phyloP scores from a whole-genome alignment of 2,888 invertebrate species.

The Melanargia galathea region DNA sequence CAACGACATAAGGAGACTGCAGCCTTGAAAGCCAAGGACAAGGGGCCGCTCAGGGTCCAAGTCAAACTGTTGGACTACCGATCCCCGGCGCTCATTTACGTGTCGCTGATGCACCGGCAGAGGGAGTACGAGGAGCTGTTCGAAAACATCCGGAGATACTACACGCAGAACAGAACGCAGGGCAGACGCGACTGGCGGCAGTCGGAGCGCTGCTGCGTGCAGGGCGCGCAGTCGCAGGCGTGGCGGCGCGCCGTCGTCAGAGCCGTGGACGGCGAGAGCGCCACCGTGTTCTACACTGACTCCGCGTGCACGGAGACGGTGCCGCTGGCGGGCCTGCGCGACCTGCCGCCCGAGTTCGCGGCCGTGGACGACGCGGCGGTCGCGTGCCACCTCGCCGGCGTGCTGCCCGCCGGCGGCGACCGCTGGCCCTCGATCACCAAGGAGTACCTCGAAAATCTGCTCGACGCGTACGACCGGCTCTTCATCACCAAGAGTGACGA shows the following conservation, averaged over 20 bases:
- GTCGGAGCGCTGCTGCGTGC: slow-evolving; percentile 73
- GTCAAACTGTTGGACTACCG: slow-evolving; percentile 75
- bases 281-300: slow-evolving; percentile 85
- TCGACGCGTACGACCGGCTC: slow-evolving; percentile 73
- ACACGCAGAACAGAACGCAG: slow-evolving; percentile 54
- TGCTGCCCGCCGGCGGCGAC: slow-evolving; percentile 85
- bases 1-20: slow-evolving; percentile 47
- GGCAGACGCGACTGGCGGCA: slow-evolving; percentile 71
- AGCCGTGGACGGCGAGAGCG: slow-evolving; percentile 58
- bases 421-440: slow-evolving; percentile 84
- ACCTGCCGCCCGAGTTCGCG: slow-evolving; percentile 76
- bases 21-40: slow-evolving; percentile 67
- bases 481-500: slow-evolving; percentile 81
- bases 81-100: slow-evolving; percentile 83
- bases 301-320: slow-evolving; percentile 81
- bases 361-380: slow-evolving; percentile 81
- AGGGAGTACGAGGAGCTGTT: slow-evolving; percentile 72
- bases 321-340: slow-evolving; percentile 67
- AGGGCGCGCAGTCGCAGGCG: slow-evolving; percentile 71
- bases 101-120: slow-evolving; percentile 76
- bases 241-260: slow-evolving; percentile 85
- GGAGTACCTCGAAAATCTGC: slow-evolving; percentile 81
- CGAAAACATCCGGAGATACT: slow-evolving; percentile 80
- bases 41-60: slow-evolving; percentile 74
- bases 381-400: slow-evolving; percentile 86